These are phyloP conservation scores for Agapornis roseicollis DNA, from an alignment of 2,113 vertebrate genomes.

Conservation along the genomic window DNA sequence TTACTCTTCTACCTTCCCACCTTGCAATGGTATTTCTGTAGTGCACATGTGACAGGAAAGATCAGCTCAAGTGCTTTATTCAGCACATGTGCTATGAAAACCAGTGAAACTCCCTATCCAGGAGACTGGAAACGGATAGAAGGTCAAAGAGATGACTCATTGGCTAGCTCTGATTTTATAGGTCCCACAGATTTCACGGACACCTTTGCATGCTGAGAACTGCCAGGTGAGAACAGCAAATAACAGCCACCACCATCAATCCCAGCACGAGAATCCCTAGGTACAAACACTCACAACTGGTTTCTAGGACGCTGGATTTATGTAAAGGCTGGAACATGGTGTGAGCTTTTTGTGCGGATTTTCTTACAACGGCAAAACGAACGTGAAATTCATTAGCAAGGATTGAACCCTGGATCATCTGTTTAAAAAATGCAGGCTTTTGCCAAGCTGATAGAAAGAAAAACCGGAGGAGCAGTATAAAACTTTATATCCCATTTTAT, in stretches of 20 bases:
- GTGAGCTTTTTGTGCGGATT: accelerated
- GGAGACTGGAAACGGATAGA: neutral
- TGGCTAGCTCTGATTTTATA: neutral
- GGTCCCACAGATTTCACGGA: neutral
- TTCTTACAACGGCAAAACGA: neutral
- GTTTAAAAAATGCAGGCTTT: neutral
- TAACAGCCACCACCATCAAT: neutral
- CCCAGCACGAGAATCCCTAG: accelerated
- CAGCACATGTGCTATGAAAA: neutral
- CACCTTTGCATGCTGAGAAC: accelerated
- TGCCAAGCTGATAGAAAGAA: neutral
- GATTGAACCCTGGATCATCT: neutral
- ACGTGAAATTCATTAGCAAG: neutral
- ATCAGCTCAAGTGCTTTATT: neutral
- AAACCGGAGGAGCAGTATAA: neutral
- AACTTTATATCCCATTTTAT: neutral
- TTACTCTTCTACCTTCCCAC: neutral
- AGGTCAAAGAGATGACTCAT: neutral
- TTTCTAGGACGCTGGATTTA: accelerated
- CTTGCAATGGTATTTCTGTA: neutral
- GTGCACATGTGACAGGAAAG: neutral
- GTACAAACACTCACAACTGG: accelerated
- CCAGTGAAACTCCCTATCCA: neutral
- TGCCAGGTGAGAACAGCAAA: neutral
- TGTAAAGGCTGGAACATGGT: accelerated